A percentile compares a stretch with the other conserved stretches of the same genome.
These are phyloP conservation scores for Kryptopterus vitreolus DNA, from an alignment of 2,797 vertebrate species.

Conservation along the genomic window DNA sequence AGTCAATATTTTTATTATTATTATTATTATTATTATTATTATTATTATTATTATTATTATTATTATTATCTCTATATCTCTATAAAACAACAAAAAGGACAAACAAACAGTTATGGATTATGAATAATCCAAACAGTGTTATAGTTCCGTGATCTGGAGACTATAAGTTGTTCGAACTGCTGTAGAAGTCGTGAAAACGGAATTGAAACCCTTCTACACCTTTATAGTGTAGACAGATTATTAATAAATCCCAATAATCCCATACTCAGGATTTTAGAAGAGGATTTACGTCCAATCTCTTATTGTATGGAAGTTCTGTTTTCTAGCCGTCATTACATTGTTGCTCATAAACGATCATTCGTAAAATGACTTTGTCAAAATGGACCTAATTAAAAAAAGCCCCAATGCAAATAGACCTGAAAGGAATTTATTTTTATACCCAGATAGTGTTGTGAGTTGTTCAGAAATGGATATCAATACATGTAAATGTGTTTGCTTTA, in stretches of 20 bases:
- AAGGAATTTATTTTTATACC: background rate
- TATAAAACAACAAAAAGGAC: too few relatives aligned
- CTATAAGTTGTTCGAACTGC: background rate
- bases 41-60: too few relatives aligned
- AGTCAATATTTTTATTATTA: too few relatives aligned
- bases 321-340: too few relatives aligned
- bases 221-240: background rate
- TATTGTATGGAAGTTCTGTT: too few relatives aligned
- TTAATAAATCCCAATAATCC: background rate
- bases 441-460: background rate
- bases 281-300: background rate
- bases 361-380: background rate
- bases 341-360: background rate
- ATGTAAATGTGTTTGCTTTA: background rate
- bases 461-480: background rate
- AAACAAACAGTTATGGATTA: too few relatives aligned
- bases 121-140: background rate
- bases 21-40: too few relatives aligned
- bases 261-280: too few relatives aligned
- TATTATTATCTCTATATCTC: too few relatives aligned
- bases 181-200: background rate
- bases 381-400: background rate
- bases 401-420: background rate
- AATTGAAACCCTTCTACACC: background rate
- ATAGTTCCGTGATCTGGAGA: background rate